Evolutionary conservation across 2,797 vertebrate genomes (phyloP).

Genomic region (Luscinia megarhynchos): DNA sequence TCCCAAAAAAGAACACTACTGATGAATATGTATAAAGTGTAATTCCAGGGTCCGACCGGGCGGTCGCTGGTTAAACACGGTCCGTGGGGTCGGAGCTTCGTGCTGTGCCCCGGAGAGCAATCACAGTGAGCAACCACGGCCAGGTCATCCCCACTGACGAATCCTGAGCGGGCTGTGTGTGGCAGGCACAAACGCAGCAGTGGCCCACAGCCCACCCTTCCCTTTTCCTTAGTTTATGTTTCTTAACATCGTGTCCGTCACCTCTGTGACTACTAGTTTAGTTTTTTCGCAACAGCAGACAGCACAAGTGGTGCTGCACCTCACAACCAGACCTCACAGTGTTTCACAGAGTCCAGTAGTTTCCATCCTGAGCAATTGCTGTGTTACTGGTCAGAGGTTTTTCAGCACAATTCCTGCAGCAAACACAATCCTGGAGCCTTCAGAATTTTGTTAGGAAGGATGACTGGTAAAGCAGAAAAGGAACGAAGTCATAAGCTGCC

Average conservation of each 20-base stretch:
- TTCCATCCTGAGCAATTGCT: fast-evolving
- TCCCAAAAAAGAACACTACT: too few species aligned
- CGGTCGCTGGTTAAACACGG: not conserved
- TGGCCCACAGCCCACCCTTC: fast-evolving
- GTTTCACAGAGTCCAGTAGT: fast-evolving
- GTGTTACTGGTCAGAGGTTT: fast-evolving
- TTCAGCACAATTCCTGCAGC: too few species aligned
- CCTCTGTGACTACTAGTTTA: fast-evolving
- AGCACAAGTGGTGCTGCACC: not conserved
- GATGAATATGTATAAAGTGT: not conserved
- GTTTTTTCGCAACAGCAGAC: not conserved
- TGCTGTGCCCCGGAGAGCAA: too few species aligned
- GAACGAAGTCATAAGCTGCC: too few species aligned
- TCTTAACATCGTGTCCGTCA: fast-evolving
- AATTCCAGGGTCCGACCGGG: fast-evolving
- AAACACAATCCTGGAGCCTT: too few species aligned
- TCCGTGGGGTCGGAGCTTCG: not conserved
- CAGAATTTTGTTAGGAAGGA: too few species aligned
- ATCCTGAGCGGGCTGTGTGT: fast-evolving
- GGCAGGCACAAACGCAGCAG: not conserved
- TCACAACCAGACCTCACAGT: fast-evolving
- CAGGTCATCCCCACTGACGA: fast-evolving
- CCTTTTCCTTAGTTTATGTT: too few species aligned
- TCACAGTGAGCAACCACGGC: not conserved
- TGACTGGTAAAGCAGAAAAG: too few species aligned